These are phyloP conservation scores for Chrysolina haemoptera DNA, from an alignment of 2,888 invertebrate genomes.

Conservation along the genomic window DNA sequence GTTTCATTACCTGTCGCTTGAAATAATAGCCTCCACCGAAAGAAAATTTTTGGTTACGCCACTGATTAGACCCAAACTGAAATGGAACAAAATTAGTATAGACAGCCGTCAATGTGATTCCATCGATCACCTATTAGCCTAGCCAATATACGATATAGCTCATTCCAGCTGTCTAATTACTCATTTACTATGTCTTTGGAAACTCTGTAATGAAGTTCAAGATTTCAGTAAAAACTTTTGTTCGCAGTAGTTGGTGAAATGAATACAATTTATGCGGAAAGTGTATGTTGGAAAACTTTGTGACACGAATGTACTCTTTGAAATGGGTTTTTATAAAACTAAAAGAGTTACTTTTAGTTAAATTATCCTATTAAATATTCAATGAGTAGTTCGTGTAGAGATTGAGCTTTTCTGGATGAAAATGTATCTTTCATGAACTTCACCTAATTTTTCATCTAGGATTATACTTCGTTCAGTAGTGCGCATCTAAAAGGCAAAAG, in stretches of 20 bases:
- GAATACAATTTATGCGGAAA: neutral
- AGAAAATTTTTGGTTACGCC: too few relatives aligned
- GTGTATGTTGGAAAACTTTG: neutral
- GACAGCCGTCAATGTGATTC: neutral
- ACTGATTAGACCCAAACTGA: too few relatives aligned
- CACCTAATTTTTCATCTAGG: too few relatives aligned
- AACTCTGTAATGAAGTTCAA: neutral
- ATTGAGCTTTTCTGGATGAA: too few relatives aligned
- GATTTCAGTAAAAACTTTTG: neutral
- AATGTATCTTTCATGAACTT: too few relatives aligned
- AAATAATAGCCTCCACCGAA: too few relatives aligned
- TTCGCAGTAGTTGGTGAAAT: neutral
- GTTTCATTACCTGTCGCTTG: too few relatives aligned
- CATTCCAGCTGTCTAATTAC: neutral
- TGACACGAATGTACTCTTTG: neutral
- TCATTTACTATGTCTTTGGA: neutral
- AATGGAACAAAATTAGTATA: too few relatives aligned
- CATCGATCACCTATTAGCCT: neutral
- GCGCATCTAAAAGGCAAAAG: too few relatives aligned
- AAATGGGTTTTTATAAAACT: neutral
- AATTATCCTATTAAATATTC: neutral
- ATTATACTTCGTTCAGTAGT: too few relatives aligned
- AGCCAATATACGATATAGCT: neutral
- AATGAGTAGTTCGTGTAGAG: too few relatives aligned
- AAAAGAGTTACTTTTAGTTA: neutral